phyloP scores from a whole-genome alignment of 2,888 invertebrate species.

The Pseudococcus jackbeardsleyi region DNA sequence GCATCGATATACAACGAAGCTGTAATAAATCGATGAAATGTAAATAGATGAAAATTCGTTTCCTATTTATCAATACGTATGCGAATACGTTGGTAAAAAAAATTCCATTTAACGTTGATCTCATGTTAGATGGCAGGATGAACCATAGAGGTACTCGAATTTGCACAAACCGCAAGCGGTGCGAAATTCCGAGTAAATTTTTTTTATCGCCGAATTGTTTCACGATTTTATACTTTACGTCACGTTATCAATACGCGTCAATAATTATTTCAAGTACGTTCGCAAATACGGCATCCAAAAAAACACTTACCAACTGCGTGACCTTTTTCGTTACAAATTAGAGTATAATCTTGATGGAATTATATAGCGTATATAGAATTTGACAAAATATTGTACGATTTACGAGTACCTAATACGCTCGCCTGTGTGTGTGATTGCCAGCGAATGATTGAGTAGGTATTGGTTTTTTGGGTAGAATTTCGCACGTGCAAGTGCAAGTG shows the following conservation, averaged over 20 bases:
- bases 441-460: background rate
- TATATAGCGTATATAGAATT: conserved; percentile 5
- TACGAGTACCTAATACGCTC: background rate
- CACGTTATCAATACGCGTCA: conserved; percentile 50
- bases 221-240: conserved; percentile 5
- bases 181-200: conserved; percentile 48
- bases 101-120: conserved; percentile 28
- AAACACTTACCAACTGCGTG: conserved; percentile 52
- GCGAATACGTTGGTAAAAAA: background rate
- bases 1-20: conserved; percentile 19
- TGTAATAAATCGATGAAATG: conserved; percentile 16
- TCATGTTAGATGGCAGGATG: conserved; percentile 21
- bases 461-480: background rate
- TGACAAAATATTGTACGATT: background rate
- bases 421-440: background rate
- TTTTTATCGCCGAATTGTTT: conserved; percentile 28
- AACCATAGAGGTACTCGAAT: background rate
- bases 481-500: conserved; percentile 17
- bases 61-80: background rate
- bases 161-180: background rate
- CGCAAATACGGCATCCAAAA: conserved; percentile 23
- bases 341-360: conserved; percentile 25
- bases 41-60: conserved; percentile 2
- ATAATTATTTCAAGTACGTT: conserved; percentile 48
- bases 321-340: conserved; percentile 48